A percentile compares a stretch with the other conserved stretches of the same genome.
These are phyloP conservation scores for Pantherophis guttatus DNA, from an alignment of 2,113 vertebrate genomes.

Conservation along the genomic window DNA sequence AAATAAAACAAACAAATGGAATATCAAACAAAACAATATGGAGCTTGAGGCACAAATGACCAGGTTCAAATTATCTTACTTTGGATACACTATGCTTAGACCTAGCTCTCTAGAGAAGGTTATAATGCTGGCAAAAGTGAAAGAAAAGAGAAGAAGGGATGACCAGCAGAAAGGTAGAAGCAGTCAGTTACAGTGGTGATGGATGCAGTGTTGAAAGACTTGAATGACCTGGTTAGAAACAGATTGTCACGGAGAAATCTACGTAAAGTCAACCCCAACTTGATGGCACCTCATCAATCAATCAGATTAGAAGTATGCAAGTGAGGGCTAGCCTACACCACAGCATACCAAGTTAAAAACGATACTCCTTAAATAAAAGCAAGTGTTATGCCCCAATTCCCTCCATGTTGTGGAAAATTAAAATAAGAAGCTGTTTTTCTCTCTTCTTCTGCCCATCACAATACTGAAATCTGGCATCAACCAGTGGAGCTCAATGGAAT, in stretches of 20 bases:
- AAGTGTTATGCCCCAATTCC: neutral
- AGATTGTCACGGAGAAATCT: neutral
- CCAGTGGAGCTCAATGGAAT: neutral
- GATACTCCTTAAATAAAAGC: neutral
- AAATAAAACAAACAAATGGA: neutral
- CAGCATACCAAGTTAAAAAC: neutral
- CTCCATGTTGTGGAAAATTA: neutral
- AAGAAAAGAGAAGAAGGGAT: neutral
- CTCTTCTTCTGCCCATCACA: neutral
- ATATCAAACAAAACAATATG: neutral
- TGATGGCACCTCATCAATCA: neutral
- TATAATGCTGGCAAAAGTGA: neutral
- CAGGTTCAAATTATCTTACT: neutral
- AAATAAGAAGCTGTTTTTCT: neutral
- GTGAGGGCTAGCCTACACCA: neutral
- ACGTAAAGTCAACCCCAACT: neutral
- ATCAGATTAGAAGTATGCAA: neutral
- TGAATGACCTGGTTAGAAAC: neutral
- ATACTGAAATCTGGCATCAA: neutral
- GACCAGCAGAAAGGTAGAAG: neutral
- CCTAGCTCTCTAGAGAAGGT: neutral
- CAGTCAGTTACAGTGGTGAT: neutral
- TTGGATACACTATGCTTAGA: neutral
- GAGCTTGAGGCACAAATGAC: neutral
- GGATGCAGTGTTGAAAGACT: neutral